Evolutionary conservation across 2,797 vertebrate genomes (phyloP).

Genomic region (Menidia menidia): DNA sequence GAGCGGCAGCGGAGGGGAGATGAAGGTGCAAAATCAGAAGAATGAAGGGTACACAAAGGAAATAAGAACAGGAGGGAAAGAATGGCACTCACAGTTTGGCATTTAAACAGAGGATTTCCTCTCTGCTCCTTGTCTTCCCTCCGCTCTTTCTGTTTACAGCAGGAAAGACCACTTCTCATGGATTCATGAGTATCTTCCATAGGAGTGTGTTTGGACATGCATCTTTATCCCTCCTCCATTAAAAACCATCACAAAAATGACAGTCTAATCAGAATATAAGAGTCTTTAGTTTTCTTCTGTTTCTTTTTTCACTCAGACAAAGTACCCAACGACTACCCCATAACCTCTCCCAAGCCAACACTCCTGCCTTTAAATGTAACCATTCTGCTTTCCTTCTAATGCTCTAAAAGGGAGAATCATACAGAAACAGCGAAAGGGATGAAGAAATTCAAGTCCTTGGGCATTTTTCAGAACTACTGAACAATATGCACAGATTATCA

Average conservation of each 20-base stretch:
- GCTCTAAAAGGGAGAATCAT: background rate
- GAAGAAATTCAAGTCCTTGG: constrained; percentile 7
- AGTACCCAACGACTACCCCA: background rate
- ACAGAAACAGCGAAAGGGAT: constrained; percentile 14
- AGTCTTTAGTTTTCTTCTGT: background rate
- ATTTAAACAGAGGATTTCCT: constrained; percentile 78
- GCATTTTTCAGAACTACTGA: constrained; percentile 25
- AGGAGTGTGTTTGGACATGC: constrained; percentile 2
- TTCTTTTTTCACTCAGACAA: background rate
- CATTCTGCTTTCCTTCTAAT: background rate
- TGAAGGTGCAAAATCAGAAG: constrained; percentile 50
- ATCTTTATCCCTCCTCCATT: background rate
- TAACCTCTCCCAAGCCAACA: background rate
- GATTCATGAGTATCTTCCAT: constrained; percentile 25
- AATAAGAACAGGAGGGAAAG: constrained; percentile 65
- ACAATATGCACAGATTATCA: constrained; percentile 39
- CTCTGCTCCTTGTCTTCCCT: constrained; percentile 68
- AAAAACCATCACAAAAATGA: constrained; percentile 21
- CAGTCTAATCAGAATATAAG: background rate
- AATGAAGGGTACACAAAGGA: constrained; percentile 59
- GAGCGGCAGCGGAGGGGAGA: constrained; percentile 38
- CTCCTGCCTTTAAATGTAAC: background rate
- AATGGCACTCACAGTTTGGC: constrained; percentile 67
- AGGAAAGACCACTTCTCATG: constrained; percentile 52
- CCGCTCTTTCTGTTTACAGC: constrained; percentile 69